phyloP scores from a whole-genome alignment of 2,888 invertebrate genomes.

The Spicauda simplicius region DNA sequence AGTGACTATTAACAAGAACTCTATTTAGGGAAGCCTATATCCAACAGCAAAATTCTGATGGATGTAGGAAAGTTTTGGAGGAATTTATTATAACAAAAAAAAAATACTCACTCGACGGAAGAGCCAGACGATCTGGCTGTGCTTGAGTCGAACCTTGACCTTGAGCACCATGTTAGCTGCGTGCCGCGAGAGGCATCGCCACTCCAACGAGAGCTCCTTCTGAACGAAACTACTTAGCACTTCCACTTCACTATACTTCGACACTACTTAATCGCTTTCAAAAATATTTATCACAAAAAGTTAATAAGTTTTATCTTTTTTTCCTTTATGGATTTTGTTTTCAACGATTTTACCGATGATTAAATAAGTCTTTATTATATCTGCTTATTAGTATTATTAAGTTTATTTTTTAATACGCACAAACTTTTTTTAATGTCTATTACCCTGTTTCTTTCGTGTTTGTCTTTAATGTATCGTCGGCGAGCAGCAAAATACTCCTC shows the following conservation, averaged over 20 bases:
- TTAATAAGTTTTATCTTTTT: not conserved
- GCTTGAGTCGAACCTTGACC: slow-evolving; percentile 84
- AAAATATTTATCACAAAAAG: not conserved
- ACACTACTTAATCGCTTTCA: not conserved
- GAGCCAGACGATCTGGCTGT: slow-evolving; percentile 84
- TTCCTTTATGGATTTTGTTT: no score
- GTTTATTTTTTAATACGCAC: no score
- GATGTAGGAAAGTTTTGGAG: no score
- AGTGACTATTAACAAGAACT: no score
- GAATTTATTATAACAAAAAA: not conserved
- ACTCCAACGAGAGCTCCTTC: not conserved
- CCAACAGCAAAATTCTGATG: no score
- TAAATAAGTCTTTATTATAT: no score
- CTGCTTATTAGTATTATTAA: no score
- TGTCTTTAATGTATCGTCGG: no score
- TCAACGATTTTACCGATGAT: no score
- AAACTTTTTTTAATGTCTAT: no score
- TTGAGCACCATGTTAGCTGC: slow-evolving; percentile 83
- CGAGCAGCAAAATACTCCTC: not conserved
- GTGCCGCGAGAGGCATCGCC: slow-evolving; percentile 72
- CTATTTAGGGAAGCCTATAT: no score
- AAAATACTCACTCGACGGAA: slow-evolving; percentile 83
- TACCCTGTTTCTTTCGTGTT: no score
- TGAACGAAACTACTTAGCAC: not conserved
- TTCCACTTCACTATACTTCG: not conserved